These are phyloP conservation scores for Brachystomella parvula DNA, from an alignment of 1,140 invertebrate species.

Conservation along the genomic window DNA sequence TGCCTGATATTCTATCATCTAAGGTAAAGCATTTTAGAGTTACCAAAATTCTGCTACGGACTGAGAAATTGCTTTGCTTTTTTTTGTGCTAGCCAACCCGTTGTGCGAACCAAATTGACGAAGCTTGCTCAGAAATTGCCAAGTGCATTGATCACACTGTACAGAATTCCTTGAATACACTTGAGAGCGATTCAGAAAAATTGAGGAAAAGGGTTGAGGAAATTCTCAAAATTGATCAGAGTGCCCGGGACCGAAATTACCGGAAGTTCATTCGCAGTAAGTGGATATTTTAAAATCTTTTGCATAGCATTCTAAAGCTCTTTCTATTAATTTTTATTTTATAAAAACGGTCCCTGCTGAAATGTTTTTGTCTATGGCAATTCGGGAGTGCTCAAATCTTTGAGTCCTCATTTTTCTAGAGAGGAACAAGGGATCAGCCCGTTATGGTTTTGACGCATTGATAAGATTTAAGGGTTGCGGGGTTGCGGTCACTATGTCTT, in stretches of 20 bases:
- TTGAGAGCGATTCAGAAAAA: slow-evolving; percentile 51
- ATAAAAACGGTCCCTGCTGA: not conserved
- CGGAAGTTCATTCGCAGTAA: slow-evolving; percentile 34
- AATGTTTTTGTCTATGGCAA: too few species aligned
- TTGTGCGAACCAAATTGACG: slow-evolving; percentile 56
- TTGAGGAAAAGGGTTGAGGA: slow-evolving; percentile 46
- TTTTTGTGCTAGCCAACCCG: slow-evolving; percentile 41
- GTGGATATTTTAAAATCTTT: slow-evolving; percentile 14
- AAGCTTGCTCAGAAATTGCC: slow-evolving; percentile 52
- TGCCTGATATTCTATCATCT: slow-evolving; percentile 43
- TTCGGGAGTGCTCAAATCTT: not conserved
- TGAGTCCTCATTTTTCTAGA: not conserved
- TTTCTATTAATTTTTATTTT: not conserved
- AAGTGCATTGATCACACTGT: slow-evolving; percentile 55
- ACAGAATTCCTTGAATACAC: slow-evolving; percentile 53
- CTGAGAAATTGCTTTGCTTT: slow-evolving; percentile 7
- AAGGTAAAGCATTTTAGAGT: not conserved
- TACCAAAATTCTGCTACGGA: not conserved
- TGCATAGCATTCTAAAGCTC: not conserved
- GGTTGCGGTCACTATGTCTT: not conserved
- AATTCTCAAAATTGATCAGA: slow-evolving; percentile 46
- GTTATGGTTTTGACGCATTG: too few species aligned
- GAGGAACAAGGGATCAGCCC: too few species aligned
- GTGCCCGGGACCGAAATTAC: slow-evolving; percentile 40
- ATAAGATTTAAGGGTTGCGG: not conserved